Evolutionary conservation across 2,888 invertebrate genomes (phyloP), one percentile per base, ranked within the genome.

Genomic region (Pilophorus perplexus): DNA sequence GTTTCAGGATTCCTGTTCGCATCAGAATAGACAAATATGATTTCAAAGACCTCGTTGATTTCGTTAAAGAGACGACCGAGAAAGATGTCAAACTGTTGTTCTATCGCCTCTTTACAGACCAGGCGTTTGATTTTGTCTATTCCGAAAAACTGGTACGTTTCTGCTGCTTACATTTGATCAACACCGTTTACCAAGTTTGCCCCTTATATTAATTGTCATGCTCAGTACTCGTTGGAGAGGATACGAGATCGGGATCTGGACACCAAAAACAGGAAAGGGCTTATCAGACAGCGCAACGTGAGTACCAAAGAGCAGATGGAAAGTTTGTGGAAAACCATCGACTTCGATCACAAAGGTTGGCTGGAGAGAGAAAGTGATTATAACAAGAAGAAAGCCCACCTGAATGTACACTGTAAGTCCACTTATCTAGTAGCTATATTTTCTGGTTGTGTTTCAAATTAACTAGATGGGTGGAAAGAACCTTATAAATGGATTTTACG

Each of bases 81-180:
- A 46, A 25, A 33, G 62, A 62, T 18, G 48, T 62, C 4, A 27
- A 14, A 46, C 48, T 46, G 18, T 62, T 46, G n/a, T 62, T 62
- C 28, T 62, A 44, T 37, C 37, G 48, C 22, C 62, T 62, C 6
- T 46, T 62, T 20, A 18, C 33, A 33, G 22, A 46, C 22, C 46
- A 62, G 8, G 62, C 62, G 16, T 62, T 62, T 16, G 62, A 62
- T 20, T 62, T 33, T 28, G 62, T 62, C 12, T 62, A 62, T 28
- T 33, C 44, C n/a, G 62, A 62, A 2, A 62, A 62, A 33, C 48
- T 48, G 48, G 62, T 62, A 20, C 16, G 52, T 16, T 18, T 5
- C 46, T 5, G 5, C 18, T 46, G 3, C 20, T 5, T 14, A 46
- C 42, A n/a, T n/a, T n/a, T n/a, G n/a, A n/a, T n/a, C n/a, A n/a